Percentiles rank a stretch among this genome's conserved stretches.
Conservation (phyloP, 2,888 invertebrate species). For the Cephus sareptanus region DNA sequence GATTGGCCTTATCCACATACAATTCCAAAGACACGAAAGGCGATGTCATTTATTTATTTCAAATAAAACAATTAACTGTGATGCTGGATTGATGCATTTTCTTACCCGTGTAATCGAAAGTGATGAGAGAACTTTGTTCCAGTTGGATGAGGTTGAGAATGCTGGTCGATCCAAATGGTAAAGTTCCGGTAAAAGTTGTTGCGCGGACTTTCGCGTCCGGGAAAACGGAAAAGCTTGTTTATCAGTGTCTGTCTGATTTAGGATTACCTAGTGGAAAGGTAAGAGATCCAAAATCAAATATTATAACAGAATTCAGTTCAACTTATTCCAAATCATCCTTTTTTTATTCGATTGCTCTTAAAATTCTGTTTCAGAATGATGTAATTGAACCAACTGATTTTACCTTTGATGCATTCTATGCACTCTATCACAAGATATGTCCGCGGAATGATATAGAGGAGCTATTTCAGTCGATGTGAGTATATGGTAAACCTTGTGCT, state of each 20-base stretch:
- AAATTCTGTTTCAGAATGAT: conserved; percentile 75
- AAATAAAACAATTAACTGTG: not conserved
- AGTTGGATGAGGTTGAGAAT: conserved; percentile 99
- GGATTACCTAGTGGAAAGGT: conserved; percentile 93
- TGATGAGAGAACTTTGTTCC: conserved; percentile 56
- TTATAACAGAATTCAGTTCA: not conserved
- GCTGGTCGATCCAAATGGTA: conserved; percentile 91
- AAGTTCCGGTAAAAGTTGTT: conserved; percentile 96
- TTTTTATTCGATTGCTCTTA: not conserved
- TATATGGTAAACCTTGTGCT: conserved; percentile 42
- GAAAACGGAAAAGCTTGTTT: conserved; percentile 97
- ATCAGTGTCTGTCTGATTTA: conserved; percentile 94
- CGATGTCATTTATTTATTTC: not conserved
- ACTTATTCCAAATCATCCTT: not conserved
- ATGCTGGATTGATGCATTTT: not conserved
- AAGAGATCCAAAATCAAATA: conserved; percentile 24
- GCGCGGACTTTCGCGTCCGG: conserved; percentile 99
- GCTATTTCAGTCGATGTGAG: conserved; percentile 95
- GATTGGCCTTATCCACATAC: not conserved
- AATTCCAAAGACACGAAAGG: not conserved
- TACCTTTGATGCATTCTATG: conserved; percentile 99
- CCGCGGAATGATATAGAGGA: conserved; percentile 99
- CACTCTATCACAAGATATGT: conserved; percentile 98
- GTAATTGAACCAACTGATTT: conserved; percentile 94
- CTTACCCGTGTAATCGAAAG: not conserved